Evolutionary conservation across 30 jellyfish, hydroid and myxozoan species (phyloP), one percentile per base, ranked within the genome.

Genomic region (Hydractinia echinata): DNA sequence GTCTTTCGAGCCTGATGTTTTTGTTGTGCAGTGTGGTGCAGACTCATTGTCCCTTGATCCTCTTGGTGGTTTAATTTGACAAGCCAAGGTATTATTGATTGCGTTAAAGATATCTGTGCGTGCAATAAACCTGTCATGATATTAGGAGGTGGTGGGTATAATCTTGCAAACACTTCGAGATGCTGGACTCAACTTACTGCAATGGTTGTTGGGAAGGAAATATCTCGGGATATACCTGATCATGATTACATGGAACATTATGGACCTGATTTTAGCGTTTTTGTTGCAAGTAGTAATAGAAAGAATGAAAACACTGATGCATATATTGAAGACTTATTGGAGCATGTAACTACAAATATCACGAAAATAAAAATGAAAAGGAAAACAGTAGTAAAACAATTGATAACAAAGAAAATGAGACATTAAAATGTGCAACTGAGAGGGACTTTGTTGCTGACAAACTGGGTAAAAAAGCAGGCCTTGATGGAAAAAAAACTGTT

Each of bases 141-240:
- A 4, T 86, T 94, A 9, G 99, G 99, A 10, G 99, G 99, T 20
- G 99, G 99, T 53, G 99, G 99, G 4, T 94, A 94, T 86, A 81
- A 88, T 73, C 82, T 87, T 51, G 83, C 88, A 10, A 94, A 94
- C 69, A 94, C 99, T n/a, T 94, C 99, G 21, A 77, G 83, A 53
- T 72, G 95, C 51, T 94, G 99, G 99, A 72, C 97, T 6, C 50
- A 79, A 21, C 13, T 94, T 67, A 64, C 79, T 9, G 96, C 99
- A 6, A 54, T 83, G 7, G 21, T 87, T 10, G 21, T 85, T 52
- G 80, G 80, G 6, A 72, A 9, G 4, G 83, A 77, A 66, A 51
- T 94, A 21, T 19, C 73, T 16, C 58, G 19, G 10, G 94, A 94
- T 79, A 81, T 94, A 53, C 99, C 99, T n/a, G 99, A 94, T 4